phyloP scores from a whole-genome alignment of 2,113 vertebrate genomes.

The Otolemur garnettii region DNA sequence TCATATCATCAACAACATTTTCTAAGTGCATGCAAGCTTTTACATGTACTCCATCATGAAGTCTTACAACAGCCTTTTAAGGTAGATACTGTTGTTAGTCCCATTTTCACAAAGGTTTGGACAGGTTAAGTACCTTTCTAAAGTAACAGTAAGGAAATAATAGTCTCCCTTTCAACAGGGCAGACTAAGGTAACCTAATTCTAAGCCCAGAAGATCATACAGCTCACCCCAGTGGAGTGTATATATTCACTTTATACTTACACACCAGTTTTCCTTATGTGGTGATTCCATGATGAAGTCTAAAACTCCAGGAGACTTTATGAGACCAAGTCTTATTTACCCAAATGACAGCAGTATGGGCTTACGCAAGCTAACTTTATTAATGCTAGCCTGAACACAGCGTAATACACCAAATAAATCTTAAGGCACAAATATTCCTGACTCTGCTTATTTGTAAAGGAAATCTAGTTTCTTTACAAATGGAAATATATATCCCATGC shows the following conservation, averaged over 20 bases:
- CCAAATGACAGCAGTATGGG: neutral
- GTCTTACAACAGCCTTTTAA: neutral
- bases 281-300: neutral
- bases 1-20: neutral
- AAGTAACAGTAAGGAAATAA: neutral
- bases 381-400: neutral
- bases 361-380: neutral
- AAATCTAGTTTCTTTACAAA: neutral
- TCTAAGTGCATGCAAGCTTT: neutral
- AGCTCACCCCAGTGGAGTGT: neutral
- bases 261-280: neutral
- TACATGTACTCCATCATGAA: neutral
- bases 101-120: neutral
- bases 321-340: neutral
- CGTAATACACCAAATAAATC: neutral
- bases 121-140: neutral
- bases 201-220: neutral
- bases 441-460: neutral
- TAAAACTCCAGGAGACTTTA: neutral
- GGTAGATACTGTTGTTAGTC: neutral
- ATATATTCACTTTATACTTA: neutral
- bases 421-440: conserved; percentile 9
- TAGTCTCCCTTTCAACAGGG: neutral
- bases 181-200: neutral
- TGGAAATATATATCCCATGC: neutral